Evolutionary conservation across 1,140 invertebrate genomes (phyloP).

Genomic region (Achroia grisella): DNA sequence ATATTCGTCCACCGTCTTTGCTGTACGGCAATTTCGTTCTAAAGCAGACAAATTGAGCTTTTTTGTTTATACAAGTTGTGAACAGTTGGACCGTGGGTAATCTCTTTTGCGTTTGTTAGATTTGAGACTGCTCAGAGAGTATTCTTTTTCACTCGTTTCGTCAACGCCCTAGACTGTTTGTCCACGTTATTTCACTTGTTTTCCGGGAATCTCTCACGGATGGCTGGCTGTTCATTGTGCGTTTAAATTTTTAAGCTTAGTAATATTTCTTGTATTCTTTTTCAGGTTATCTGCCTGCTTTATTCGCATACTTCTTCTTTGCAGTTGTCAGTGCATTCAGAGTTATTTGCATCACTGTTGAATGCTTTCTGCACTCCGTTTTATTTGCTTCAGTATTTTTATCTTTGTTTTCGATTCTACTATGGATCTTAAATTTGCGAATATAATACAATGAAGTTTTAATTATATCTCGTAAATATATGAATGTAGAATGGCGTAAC

Average conservation of each 20-base stretch:
- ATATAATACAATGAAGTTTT: too few relatives aligned
- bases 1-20: slow-evolving; percentile 63
- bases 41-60: slow-evolving; percentile 62
- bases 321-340: slow-evolving; percentile 25
- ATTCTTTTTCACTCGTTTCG: slow-evolving; percentile 59
- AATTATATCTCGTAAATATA: too few relatives aligned
- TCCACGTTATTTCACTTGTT: slow-evolving; percentile 44
- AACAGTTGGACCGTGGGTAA: slow-evolving; percentile 66
- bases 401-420: slow-evolving; percentile 20
- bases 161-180: slow-evolving; percentile 52
- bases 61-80: slow-evolving; percentile 69
- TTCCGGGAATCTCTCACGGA: slow-evolving; percentile 42
- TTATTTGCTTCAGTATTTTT: slow-evolving; percentile 19
- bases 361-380: background rate
- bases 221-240: slow-evolving; percentile 47
- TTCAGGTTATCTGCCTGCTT: slow-evolving; percentile 35
- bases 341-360: background rate
- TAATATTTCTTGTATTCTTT: slow-evolving; percentile 36
- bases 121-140: slow-evolving; percentile 43
- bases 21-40: slow-evolving; percentile 59
- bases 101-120: slow-evolving; percentile 70
- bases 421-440: too few relatives aligned
- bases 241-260: slow-evolving; percentile 62
- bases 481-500: too few relatives aligned
- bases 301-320: slow-evolving; percentile 23